phyloP scores from a whole-genome alignment of 2,888 invertebrate species.

The Phyllotreta striolata region DNA sequence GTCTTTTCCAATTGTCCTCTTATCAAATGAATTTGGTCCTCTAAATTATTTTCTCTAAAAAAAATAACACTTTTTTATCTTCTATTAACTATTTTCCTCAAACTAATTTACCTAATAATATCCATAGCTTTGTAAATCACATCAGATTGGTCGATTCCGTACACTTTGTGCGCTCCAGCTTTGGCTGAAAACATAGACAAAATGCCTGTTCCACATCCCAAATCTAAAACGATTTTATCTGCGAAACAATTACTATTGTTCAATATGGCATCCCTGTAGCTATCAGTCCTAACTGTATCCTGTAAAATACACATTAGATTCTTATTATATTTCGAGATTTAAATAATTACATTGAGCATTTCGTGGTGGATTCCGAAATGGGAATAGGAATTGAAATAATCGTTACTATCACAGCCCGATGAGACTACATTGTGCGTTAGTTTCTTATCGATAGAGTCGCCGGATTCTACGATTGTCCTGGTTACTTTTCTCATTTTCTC shows the following conservation, averaged over 20 bases:
- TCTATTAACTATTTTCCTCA: slow-evolving; percentile 5
- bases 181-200: slow-evolving; percentile 97
- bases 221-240: slow-evolving; percentile 87
- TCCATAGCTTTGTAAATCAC: slow-evolving; percentile 96
- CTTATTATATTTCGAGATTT: slow-evolving; percentile 22
- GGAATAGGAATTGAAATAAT: slow-evolving; percentile 86
- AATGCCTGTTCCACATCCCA: slow-evolving; percentile 98
- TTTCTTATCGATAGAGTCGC: slow-evolving; percentile 47
- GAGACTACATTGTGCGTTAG: slow-evolving; percentile 57
- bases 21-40: slow-evolving; percentile 76
- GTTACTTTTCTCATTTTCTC: slow-evolving; percentile 69
- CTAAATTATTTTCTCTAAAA: slow-evolving; percentile 76
- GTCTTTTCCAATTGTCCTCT: slow-evolving; percentile 90
- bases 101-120: slow-evolving; percentile 78
- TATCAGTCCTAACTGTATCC: slow-evolving; percentile 86
- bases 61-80: background rate
- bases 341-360: slow-evolving; percentile 79
- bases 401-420: slow-evolving; percentile 67
- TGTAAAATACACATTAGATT: slow-evolving; percentile 51
- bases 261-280: slow-evolving; percentile 85
- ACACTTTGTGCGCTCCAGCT: slow-evolving; percentile 89
- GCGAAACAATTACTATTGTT: slow-evolving; percentile 74
- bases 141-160: slow-evolving; percentile 95
- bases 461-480: slow-evolving; percentile 64
- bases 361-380: slow-evolving; percentile 94